These are phyloP conservation scores for Chrysochloris asiatica DNA, from an alignment of 2,113 vertebrate genomes.

Conservation along the genomic window DNA sequence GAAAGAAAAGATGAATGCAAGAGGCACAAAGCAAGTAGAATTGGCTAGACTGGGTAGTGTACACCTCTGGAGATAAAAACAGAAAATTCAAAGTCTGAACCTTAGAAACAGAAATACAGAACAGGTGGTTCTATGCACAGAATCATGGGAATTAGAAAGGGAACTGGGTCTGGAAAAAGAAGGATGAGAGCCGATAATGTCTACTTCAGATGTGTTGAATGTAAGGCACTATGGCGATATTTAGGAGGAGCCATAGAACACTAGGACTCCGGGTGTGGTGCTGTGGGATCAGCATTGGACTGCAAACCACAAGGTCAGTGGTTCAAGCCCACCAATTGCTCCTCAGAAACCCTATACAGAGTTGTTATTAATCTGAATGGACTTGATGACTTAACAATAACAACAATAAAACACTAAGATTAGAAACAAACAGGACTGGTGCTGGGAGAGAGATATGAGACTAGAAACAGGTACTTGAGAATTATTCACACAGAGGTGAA, in stretches of 20 bases:
- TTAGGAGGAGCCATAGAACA: constrained; percentile 31
- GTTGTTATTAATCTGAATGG: too few species aligned
- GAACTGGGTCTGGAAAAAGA: background rate
- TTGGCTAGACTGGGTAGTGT: background rate
- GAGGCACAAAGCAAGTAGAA: constrained; percentile 21
- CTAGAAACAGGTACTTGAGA: background rate
- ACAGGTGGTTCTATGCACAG: background rate
- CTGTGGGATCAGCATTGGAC: too few species aligned
- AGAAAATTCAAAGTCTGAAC: constrained; percentile 8
- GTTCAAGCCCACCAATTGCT: too few species aligned
- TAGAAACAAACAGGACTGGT: constrained; percentile 24
- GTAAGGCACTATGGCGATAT: background rate
- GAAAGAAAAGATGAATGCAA: constrained; percentile 19
- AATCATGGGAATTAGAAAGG: background rate
- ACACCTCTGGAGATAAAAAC: constrained; percentile 13
- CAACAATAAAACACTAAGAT: constrained; percentile 5
- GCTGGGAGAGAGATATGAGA: background rate
- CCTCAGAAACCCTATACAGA: too few species aligned
- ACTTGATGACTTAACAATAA: too few species aligned
- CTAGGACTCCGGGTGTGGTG: too few species aligned
- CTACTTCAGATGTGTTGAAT: background rate
- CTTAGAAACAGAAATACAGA: background rate
- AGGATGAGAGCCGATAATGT: background rate
- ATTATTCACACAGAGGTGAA: constrained; percentile 10
- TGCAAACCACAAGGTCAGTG: too few species aligned